A percentile compares a stretch with the other conserved stretches of the same genome.
phyloP scores from a whole-genome alignment of 2,888 invertebrate species.

The Hoplodrina blanda region DNA sequence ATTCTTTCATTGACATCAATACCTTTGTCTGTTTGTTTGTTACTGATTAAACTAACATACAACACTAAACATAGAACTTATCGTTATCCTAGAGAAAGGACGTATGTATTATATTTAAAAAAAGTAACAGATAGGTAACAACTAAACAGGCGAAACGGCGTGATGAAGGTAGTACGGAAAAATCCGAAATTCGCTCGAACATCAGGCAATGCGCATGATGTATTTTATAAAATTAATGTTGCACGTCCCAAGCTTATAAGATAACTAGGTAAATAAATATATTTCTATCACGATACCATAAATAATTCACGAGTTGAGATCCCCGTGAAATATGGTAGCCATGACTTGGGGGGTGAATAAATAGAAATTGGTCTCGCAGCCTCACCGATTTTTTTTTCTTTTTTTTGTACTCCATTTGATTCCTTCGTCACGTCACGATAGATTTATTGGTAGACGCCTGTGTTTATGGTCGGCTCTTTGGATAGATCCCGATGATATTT shows the following conservation, averaged over 20 bases:
- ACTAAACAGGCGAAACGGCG: too few relatives aligned
- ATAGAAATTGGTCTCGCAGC: conserved; percentile 70
- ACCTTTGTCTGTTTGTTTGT: not conserved
- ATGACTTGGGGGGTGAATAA: conserved; percentile 75
- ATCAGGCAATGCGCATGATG: not conserved
- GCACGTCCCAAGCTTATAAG: conserved; percentile 23
- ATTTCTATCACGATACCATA: conserved; percentile 82
- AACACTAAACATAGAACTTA: too few relatives aligned
- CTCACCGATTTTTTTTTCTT: conserved; percentile 59
- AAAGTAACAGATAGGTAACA: too few relatives aligned
- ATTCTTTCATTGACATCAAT: too few relatives aligned
- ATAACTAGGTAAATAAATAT: conserved; percentile 63
- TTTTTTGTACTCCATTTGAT: conserved; percentile 48
- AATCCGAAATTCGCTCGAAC: not conserved
- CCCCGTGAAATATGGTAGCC: conserved; percentile 82
- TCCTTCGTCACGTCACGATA: conserved; percentile 68
- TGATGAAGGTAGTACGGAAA: too few relatives aligned
- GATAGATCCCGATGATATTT: conserved; percentile 60
- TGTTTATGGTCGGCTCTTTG: conserved; percentile 61
- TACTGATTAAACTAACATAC: not conserved
- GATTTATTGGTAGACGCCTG: conserved; percentile 73
- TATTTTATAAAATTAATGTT: conserved; percentile 34
- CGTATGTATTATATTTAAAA: too few relatives aligned
- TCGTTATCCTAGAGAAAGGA: too few relatives aligned
- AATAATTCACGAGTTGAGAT: conserved; percentile 84